phyloP scores from a whole-genome alignment of 37 sponge, comb jelly and placozoan species.

The Crambe crambe region DNA sequence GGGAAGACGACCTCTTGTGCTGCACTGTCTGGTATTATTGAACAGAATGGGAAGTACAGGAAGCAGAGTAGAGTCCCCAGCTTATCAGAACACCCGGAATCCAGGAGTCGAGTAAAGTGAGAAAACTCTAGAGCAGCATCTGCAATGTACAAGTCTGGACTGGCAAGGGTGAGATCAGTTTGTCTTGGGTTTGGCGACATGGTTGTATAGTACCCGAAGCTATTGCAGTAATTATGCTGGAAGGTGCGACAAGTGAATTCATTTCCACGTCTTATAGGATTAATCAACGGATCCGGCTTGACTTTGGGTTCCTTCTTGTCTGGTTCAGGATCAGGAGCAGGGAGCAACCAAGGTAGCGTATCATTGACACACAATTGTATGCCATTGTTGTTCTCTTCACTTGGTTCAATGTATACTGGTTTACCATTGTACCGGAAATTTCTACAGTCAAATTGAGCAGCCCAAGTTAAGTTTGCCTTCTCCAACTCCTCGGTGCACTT shows the following conservation, averaged over 20 bases:
- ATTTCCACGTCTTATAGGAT: too few relatives aligned
- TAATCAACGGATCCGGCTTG: too few relatives aligned
- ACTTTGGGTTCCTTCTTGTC: too few relatives aligned
- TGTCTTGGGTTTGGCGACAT: not conserved
- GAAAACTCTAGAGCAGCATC: not conserved
- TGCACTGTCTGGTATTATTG: too few relatives aligned
- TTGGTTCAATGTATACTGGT: not conserved
- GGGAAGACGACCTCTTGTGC: too few relatives aligned
- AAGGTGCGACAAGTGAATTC: too few relatives aligned
- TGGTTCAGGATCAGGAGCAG: too few relatives aligned
- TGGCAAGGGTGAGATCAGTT: not conserved
- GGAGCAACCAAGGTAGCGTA: too few relatives aligned
- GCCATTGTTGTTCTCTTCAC: not conserved
- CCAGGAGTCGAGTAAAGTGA: slow-evolving; percentile 7
- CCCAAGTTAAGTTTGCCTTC: not conserved
- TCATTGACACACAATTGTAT: too few relatives aligned
- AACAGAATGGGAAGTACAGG: slow-evolving; percentile 50
- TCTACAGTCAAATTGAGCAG: not conserved
- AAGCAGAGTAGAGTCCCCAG: slow-evolving; percentile 30
- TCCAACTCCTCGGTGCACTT: not conserved
- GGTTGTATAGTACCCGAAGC: not conserved
- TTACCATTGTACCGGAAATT: not conserved
- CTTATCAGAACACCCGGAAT: slow-evolving; percentile 12
- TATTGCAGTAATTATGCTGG: not conserved
- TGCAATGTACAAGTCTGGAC: not conserved